Conservation (phyloP, 2,113 vertebrate species). For the Ardeotis arabs region DNA sequence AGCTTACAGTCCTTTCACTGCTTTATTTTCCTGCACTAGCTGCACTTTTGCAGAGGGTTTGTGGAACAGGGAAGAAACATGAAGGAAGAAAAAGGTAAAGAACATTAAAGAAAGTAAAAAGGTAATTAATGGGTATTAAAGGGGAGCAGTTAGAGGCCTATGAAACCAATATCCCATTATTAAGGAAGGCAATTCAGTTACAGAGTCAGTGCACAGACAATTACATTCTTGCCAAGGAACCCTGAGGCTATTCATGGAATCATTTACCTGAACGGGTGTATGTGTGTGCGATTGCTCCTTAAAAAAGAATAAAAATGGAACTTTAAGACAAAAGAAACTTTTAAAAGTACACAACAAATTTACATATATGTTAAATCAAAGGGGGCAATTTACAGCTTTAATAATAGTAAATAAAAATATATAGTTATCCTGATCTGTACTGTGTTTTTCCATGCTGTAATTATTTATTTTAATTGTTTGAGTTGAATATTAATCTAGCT, state of each 20-base stretch:
- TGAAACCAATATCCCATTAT: slow-evolving; percentile 27
- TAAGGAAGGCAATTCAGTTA: slow-evolving; percentile 48
- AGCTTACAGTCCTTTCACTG: background rate
- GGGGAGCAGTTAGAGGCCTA: background rate
- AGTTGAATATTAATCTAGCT: background rate
- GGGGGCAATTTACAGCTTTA: background rate
- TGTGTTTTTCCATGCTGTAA: background rate
- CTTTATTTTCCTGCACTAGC: background rate
- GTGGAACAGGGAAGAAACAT: background rate
- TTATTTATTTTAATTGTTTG: background rate
- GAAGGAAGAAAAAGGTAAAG: background rate
- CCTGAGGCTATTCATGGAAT: slow-evolving; percentile 18
- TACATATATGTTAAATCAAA: background rate
- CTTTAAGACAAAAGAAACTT: background rate
- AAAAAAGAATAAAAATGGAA: background rate
- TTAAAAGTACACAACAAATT: background rate
- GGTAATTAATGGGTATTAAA: slow-evolving; percentile 23
- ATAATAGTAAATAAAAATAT: background rate
- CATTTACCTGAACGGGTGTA: background rate
- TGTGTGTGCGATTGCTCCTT: background rate
- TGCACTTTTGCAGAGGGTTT: background rate
- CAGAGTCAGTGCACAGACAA: slow-evolving; percentile 25
- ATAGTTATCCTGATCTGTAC: background rate
- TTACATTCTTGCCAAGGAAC: slow-evolving; percentile 17
- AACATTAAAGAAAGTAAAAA: background rate